Base-by-base conservation (phyloP, 2,113 vertebrate species). In the Oceanites oceanicus region DNA sequence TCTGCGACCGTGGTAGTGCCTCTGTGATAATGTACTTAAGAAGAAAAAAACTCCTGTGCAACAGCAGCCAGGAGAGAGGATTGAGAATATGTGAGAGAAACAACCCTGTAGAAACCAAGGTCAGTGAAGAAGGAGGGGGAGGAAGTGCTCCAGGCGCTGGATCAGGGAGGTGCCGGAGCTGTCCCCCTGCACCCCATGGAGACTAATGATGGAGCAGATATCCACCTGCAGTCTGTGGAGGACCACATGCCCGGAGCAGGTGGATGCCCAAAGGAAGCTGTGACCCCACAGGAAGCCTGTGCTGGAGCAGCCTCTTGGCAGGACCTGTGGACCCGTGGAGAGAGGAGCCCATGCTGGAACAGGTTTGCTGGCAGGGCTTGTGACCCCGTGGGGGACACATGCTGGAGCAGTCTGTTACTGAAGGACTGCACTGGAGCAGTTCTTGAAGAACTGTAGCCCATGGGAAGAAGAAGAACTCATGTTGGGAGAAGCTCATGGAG, bases 281-380 rank as follows among this genome's bases (percentile, higher is more conserved):
- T 34, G 38, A 53, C 4, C 5, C 44, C 1, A 0, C 16, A 17
- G 53, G 26, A 59, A 40, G 2, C 5, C 22, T 0, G 0, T 4
- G 7, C 16, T 87, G n/a, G 6, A 47, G 2, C 21, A 70, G 14
- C 55, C 6, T 63, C 20, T 2, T 59, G 38, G 38, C 38, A 38
- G 38, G 38, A 38, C 38, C 38, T 38, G 38, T 38, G 38, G 38
- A 38, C 38, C 38, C 38, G 10, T 38, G 38, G 38, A 38, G 38
- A 38, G 38, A 38, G 38, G 10, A 38, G 38, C 38, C 38, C 38
- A 10, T 38, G 38, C 38, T 38, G 38, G 38, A 38, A 10, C 38
- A 38, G 38, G 38, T 38, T 38, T 38, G 38, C 38, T 38, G 38
- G 38, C 38, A 38, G 38, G 38, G 38, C 38, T 38, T 38, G 38